Evolutionary conservation across 2,797 vertebrate genomes (phyloP), one percentile per base, ranked within the genome.

Genomic region (Champsocephalus esox): DNA sequence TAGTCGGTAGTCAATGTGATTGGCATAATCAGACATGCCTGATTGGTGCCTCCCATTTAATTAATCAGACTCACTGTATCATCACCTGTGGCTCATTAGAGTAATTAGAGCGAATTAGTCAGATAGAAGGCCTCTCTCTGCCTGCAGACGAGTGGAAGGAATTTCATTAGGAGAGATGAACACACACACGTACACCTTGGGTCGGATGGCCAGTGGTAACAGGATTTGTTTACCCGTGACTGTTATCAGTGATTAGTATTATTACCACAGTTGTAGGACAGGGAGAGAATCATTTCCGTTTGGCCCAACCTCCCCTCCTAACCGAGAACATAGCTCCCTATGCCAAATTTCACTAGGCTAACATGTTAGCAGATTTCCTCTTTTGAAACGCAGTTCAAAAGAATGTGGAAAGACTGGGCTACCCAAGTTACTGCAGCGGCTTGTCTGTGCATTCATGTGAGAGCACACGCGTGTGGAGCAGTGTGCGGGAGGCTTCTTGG

Each of bases 81-180:
- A 88, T 93, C 93, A 94, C 93, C 90, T 94, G 93, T 92, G 93
- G 91, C 92, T 93, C 90, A 92, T 94, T 93, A 93, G 88, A 87
- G 88, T 93, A 92, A 94, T 94, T 92, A 89, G 87, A 90, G 87
- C 32, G 68, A 92, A 92, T 94, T 93, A 92, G 91, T 91, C 77
- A 63, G 90, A 92, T 89, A 93, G 90, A 92, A 88, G 87, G 87
- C 87, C 90, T 85, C 87, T 89, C 75, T 90, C 86, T 87, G 87
- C 75, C 87, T 85, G 91, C 87, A 87, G 80, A 91, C 52, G 82
- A 89, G 89, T 89, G 84, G 88, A 90, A 91, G 84, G 84, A 84
- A 90, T 92, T 92, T 92, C 89, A 93, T 93, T 92, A 88, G 64
- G 59, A 70, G 80, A 72, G 77, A 86, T 66, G 84, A 88, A 83